Conservation (phyloP, 2,113 vertebrate species). For the Chionodraco myersi region DNA sequence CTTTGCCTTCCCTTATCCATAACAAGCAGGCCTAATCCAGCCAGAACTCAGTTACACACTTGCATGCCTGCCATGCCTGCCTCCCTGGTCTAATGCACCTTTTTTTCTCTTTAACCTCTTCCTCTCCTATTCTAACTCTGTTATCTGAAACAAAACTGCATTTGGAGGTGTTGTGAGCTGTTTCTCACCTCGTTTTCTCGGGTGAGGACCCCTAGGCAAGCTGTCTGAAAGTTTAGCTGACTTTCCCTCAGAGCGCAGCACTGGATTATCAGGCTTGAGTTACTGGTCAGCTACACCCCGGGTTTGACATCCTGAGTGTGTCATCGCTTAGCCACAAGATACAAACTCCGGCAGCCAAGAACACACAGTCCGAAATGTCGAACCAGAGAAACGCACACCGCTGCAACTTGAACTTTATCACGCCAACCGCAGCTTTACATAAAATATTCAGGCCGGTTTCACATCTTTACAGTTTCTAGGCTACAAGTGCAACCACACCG, state of each 20-base stretch:
- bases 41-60: constrained; percentile 52
- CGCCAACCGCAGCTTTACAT: constrained; percentile 41
- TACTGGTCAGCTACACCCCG: constrained; percentile 52
- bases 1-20: constrained; percentile 62
- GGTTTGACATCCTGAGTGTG: constrained; percentile 39
- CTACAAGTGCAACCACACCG: not conserved
- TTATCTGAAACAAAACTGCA: constrained; percentile 68
- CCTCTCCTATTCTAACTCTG: constrained; percentile 52
- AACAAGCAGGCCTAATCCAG: constrained; percentile 62
- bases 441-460: constrained; percentile 50
- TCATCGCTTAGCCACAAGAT: constrained; percentile 39
- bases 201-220: constrained; percentile 34
- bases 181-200: constrained; percentile 57
- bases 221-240: constrained; percentile 55
- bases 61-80: constrained; percentile 71
- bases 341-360: constrained; percentile 39
- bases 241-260: constrained; percentile 46
- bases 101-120: constrained; percentile 46
- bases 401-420: constrained; percentile 51
- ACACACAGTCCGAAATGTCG: constrained; percentile 38
- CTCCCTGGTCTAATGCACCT: constrained; percentile 47
- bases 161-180: constrained; percentile 52
- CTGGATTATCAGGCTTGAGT: constrained; percentile 62
- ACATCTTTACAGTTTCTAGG: constrained; percentile 11
- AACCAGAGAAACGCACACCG: constrained; percentile 46